These are phyloP conservation scores for Aphelenchoides besseyi DNA, from an alignment of 1,140 invertebrate species.

Conservation along the genomic window DNA sequence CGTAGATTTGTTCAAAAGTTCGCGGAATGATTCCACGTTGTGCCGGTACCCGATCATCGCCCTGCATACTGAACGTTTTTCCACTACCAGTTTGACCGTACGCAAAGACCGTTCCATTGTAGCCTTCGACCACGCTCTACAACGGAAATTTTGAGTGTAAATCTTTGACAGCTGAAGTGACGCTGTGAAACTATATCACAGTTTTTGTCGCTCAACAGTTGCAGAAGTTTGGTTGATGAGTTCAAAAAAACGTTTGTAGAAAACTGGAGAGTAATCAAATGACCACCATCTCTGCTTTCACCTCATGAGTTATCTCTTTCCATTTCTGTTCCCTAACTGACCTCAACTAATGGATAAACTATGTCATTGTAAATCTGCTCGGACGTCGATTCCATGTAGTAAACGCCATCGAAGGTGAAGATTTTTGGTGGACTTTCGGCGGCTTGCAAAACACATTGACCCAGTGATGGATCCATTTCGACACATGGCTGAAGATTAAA, in stretches of 20 bases:
- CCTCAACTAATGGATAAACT: constrained; percentile 72
- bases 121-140: constrained; percentile 70
- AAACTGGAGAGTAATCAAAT: too few relatives aligned
- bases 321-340: constrained; percentile 53
- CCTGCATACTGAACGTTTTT: constrained; percentile 70
- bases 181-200: too few relatives aligned
- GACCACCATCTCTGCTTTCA: too few relatives aligned
- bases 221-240: neutral
- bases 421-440: constrained; percentile 69
- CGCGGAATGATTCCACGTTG: constrained; percentile 78
- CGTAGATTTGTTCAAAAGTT: constrained; percentile 85
- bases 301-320: neutral
- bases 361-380: constrained; percentile 73
- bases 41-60: constrained; percentile 66
- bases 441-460: constrained; percentile 68
- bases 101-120: constrained; percentile 69
- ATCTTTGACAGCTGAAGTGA: too few relatives aligned
- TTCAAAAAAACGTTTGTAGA: neutral
- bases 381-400: constrained; percentile 69
- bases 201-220: too few relatives aligned
- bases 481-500: constrained; percentile 70
- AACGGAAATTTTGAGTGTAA: too few relatives aligned
- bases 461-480: constrained; percentile 69
- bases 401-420: constrained; percentile 75
- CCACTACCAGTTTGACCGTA: constrained; percentile 68